Evolutionary conservation across 23 tunicate genomes (phyloP), one percentile per base, ranked within the genome.

Genomic region (Trididemnum miniatum): DNA sequence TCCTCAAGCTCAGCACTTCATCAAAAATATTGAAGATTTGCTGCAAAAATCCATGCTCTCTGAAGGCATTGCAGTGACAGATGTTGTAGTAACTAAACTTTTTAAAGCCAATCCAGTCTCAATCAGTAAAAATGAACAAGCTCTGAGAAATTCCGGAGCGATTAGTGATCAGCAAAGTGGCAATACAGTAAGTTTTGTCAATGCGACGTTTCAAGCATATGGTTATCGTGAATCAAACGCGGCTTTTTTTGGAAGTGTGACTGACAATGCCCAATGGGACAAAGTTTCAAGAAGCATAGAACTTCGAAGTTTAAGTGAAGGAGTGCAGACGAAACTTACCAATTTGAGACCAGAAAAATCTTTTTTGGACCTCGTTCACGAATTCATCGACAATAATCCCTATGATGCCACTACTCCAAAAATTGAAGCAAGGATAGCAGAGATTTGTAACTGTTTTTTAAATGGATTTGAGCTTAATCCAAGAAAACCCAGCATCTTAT

Each of bases 401-500:
- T 62, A 3, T 62, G 29, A n/a, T 20, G 67, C n/a, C 5, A 18
- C 29, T 12, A 12, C 26, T 62, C 23, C 26, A 20, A 26, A 18
- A 20, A 4, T 62, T 18, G 29, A 12, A 4, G 67, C 29, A 12
- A 62, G 67, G n/a, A 62, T 12, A 24, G 26, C 67, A 62, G 5
- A 3, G n/a, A 5, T 24, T 3, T 62, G 67, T 62, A 26, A 62
- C n/a, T 62, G 67, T 26, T 5, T 26, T 20, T 12, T 62, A 26
- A 62, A 22, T 62, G 67, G 67, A 12, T 62, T 12, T 62, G 28
- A 62, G 4, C 67, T 62, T 22, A 12, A 22, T 20, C 25, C n/a
- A 3, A 26, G 25, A 3, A 69, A 69, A 28, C 75, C 75, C 35
- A 31, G 39, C 75, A 69, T 69, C 5, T 9, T 69, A 69, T 69